Evolutionary conservation across 2,888 invertebrate species (phyloP).

Genomic region (Tanytarsus gracilentus): DNA sequence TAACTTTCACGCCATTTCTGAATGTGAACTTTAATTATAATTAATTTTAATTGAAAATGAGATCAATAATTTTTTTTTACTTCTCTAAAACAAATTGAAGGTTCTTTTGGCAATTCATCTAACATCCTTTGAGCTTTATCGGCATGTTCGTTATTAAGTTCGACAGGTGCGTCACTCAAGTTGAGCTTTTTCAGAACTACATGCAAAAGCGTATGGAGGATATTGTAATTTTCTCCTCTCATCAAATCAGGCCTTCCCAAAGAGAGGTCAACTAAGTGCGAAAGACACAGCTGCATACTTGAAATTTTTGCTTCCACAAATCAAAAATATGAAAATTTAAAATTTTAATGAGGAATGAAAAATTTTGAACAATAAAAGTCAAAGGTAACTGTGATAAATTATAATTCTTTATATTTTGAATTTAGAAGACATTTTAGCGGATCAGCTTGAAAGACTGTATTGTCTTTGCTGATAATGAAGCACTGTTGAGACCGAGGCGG

Average conservation of each 20-base stretch:
- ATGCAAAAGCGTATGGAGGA: slow-evolving; percentile 1
- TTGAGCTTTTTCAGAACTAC: slow-evolving; percentile 7
- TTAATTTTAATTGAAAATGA: neutral
- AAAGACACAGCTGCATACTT: slow-evolving; percentile 9
- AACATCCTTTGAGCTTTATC: neutral
- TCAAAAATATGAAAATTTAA: neutral
- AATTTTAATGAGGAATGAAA: neutral
- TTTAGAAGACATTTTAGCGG: slow-evolving; percentile 1
- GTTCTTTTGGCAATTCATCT: neutral
- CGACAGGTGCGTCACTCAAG: neutral
- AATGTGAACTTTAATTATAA: neutral
- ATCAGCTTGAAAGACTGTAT: slow-evolving; percentile 9
- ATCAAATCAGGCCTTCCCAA: neutral
- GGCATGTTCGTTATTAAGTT: neutral
- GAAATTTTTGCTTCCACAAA: neutral
- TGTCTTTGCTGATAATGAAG: neutral
- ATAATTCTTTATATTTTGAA: neutral
- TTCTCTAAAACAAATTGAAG: slow-evolving; percentile 4
- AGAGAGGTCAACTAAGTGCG: slow-evolving; percentile 2
- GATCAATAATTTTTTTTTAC: neutral
- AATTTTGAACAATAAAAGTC: neutral
- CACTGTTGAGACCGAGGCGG: neutral
- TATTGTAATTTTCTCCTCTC: slow-evolving; percentile 3
- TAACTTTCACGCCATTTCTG: neutral
- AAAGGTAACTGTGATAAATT: neutral